These are phyloP conservation scores for Nesoenas mayeri DNA, from an alignment of 2,113 vertebrate genomes.

Conservation along the genomic window DNA sequence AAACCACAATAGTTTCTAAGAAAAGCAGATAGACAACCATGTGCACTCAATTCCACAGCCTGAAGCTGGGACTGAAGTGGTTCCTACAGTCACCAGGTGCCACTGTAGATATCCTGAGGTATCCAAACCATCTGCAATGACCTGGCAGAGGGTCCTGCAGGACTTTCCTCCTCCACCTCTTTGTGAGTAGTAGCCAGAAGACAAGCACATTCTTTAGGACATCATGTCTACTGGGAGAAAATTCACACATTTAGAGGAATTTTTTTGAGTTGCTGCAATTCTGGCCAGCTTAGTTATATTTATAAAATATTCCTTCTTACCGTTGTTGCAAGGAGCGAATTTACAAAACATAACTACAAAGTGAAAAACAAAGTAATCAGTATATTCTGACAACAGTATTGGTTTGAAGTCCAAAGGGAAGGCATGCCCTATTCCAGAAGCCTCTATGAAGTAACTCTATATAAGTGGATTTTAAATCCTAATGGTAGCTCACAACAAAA, in stretches of 20 bases:
- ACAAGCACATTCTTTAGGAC: not conserved
- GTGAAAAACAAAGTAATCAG: not conserved
- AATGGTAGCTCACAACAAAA: not conserved
- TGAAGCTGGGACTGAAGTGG: not conserved
- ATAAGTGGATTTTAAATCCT: not conserved
- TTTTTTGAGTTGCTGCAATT: not conserved
- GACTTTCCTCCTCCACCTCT: not conserved
- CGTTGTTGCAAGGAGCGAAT: not conserved
- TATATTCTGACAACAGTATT: not conserved
- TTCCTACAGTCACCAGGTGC: not conserved
- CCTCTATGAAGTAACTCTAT: not conserved
- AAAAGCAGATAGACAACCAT: not conserved
- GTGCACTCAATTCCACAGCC: not conserved
- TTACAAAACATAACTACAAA: not conserved
- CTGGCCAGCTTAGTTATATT: not conserved
- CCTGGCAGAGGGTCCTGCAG: not conserved
- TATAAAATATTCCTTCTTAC: not conserved
- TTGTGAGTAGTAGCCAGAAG: not conserved
- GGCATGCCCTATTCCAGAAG: not conserved
- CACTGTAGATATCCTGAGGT: not conserved
- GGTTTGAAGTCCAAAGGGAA: not conserved
- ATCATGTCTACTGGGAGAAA: not conserved
- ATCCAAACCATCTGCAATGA: not conserved
- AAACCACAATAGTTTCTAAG: constrained; percentile 37
- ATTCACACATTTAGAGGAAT: not conserved